Conservation (phyloP, 2,113 vertebrate genomes). For the Hippoglossus stenolepis region DNA sequence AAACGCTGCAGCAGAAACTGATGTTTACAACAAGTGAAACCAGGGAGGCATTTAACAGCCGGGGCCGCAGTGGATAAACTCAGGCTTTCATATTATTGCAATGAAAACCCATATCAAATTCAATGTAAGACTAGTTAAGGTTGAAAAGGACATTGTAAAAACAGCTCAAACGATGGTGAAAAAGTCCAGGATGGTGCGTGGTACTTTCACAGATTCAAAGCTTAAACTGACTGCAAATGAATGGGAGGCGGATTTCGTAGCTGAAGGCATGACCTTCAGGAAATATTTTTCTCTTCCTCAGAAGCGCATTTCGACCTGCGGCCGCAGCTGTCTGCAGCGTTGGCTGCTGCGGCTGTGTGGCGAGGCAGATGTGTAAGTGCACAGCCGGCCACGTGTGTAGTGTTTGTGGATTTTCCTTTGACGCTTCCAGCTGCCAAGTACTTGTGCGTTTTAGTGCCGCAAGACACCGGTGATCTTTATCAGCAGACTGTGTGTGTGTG, state of each 20-base stretch:
- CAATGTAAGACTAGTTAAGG: neutral
- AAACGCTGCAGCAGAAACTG: neutral
- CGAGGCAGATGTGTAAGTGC: constrained; percentile 45
- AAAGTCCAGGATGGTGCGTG: neutral
- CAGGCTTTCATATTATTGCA: neutral
- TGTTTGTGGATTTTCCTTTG: constrained; percentile 37
- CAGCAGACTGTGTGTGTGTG: constrained; percentile 7
- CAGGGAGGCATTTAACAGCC: neutral
- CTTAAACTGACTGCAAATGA: constrained; percentile 7
- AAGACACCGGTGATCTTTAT: constrained; percentile 37
- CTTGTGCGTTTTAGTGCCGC: constrained; percentile 17
- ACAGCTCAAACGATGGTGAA: neutral
- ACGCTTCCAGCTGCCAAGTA: constrained; percentile 48
- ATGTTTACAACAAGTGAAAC: neutral
- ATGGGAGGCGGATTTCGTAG: constrained; percentile 2
- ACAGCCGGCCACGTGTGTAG: constrained; percentile 36
- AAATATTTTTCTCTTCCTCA: constrained; percentile 8
- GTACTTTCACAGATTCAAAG: neutral
- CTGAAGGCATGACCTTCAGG: constrained; percentile 7
- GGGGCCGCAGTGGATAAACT: neutral
- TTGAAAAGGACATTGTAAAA: neutral
- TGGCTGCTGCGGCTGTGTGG: constrained; percentile 24
- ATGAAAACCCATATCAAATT: neutral
- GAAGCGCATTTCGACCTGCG: constrained; percentile 12
- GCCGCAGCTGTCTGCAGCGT: constrained; percentile 44